A percentile compares a stretch with the other conserved stretches of the same genome.
Evolutionary conservation across 23 tunicate genomes (phyloP).

Genomic region (Ciona savignyi): DNA sequence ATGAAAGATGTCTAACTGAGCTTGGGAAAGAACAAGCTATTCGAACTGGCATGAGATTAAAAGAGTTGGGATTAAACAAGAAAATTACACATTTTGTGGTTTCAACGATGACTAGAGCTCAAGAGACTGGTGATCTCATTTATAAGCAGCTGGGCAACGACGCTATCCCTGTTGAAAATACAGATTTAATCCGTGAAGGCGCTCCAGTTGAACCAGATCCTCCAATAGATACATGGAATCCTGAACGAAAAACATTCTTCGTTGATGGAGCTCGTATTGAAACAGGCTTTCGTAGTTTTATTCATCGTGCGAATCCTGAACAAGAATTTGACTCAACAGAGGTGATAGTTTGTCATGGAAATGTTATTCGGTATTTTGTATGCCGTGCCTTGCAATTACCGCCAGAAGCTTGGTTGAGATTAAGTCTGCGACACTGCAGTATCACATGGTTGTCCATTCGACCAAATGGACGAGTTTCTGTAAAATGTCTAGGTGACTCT

Average conservation of each 20-base stretch:
- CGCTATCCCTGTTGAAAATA: slow-evolving; percentile 7
- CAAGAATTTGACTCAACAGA: slow-evolving; percentile 56
- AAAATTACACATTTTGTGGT: slow-evolving; percentile 23
- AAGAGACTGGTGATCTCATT: slow-evolving; percentile 62
- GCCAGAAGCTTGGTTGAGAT: slow-evolving; percentile 87
- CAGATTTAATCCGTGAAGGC: slow-evolving; percentile 84
- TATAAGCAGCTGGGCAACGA: slow-evolving; percentile 27
- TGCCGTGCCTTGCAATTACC: slow-evolving; percentile 86
- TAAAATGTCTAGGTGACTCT: slow-evolving; percentile 71
- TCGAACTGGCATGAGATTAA: slow-evolving; percentile 52
- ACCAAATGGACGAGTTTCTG: slow-evolving; percentile 66
- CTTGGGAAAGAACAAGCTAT: slow-evolving; percentile 79
- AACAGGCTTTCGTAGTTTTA: slow-evolving; percentile 71
- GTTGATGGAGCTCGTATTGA: slow-evolving; percentile 78
- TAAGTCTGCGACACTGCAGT: slow-evolving; percentile 74
- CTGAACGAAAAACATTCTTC: slow-evolving; percentile 48
- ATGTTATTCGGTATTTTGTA: slow-evolving; percentile 89
- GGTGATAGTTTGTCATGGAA: slow-evolving; percentile 88
- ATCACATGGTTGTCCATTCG: slow-evolving; percentile 59
- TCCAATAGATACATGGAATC: slow-evolving; percentile 19
- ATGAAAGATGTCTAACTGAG: slow-evolving; percentile 38
- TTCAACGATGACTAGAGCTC: slow-evolving; percentile 77
- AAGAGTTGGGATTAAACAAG: slow-evolving; percentile 38
- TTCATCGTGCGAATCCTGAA: slow-evolving; percentile 67
- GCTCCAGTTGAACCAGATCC: slow-evolving; percentile 81